Base-by-base conservation (phyloP, 2,113 vertebrate genomes). In the Collichthys lucidus region DNA sequence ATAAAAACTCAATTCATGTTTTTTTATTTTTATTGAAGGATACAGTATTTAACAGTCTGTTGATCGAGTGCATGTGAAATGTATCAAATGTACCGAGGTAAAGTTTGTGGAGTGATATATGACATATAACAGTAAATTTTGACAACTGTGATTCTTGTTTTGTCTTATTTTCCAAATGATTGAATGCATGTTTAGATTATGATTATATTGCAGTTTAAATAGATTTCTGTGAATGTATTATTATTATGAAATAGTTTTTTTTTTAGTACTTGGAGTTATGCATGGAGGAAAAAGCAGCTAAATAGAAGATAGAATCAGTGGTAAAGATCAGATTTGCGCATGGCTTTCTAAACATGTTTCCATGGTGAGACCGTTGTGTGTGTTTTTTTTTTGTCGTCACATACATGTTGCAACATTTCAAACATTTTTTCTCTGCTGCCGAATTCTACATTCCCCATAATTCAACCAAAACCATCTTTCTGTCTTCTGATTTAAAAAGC, bases 281-380 rank as follows among this genome's bases (percentile, higher is more conserved):
- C 5, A 31, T 22, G 16, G n/a, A 50, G 10, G 22, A 59, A 64
- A 14, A 47, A 31, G 20, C 24, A 59, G 15, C 60, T 55, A 16
- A 76, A 75, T 66, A 65, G 12, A 35, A 14, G 16, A 40, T 15
- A 16, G 11, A 31, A 66, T 61, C 66, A 75, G 65, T 22, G 24
- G 12, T 31, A 29, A 64, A 68, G 64, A 66, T 72, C 10, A 26
- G 20, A 62, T 52, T 62, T n/a, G 55, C 61, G 65, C 44, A 56
- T 40, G 67, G 49, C 40, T 75, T 76, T 55, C 29, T 47, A 40
- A 78, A 61, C 66, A 35, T 35, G 74, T 82, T 82, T 86, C 79
- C 70, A 82, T 86, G 79, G 79, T 71, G 84, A 82, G 59, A 71
- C n/a, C 5, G 29, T 61, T 22, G 6, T 49, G 29, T 31, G 4